Base-by-base conservation (phyloP, 2,797 vertebrate genomes). In the Sorex maritimensis region DNA sequence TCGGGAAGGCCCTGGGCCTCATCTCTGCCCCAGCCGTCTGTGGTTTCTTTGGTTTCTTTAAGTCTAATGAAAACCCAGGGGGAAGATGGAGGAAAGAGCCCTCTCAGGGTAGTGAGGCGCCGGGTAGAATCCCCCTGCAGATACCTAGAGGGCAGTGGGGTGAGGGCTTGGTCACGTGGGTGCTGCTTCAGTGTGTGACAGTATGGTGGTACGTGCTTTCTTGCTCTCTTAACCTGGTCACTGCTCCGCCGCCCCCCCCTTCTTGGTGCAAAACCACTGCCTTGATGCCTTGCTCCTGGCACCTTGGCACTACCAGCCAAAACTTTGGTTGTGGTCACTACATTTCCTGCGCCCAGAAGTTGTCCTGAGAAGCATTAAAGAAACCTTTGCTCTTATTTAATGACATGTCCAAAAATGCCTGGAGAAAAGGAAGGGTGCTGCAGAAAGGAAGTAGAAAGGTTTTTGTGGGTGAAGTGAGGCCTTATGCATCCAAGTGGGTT, bases 61-160 rank as follows among this genome's bases (percentile, higher is more conserved):
- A 44, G 15, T 93, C 34, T 95, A 94, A 94, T 94, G 87, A 96
- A 95, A 94, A 67, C 67, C 85, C 88, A 81, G 19, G 94, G 74
- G 87, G 52, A 89, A 81, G 79, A 78, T 9, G 21, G 61, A 85
- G 86, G 72, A 49, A 61, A 77, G 86, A 46, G 61, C 88, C 73
- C 8, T 92, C 63, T 15, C n/a, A 5, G 2, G 38, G 67, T 21
- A n/a, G 41, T 55, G 17, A n/a, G 3, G 58, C 4, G 3, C 58
- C 21, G 15, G 17, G 19, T 23, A 61, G 58, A 52, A 9, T 11
- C 49, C 41, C 3, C 77, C 7, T 10, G 9, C 44, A 73, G 34
- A 17, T 34, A 81, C 68, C 23, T 15, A 13, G 34, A n/a, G 5
- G 44, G n/a, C 0, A 0, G 14, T 26, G 65, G 28, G 17, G 49